These are phyloP conservation scores for Aleiodes leptofemur DNA, from an alignment of 2,888 invertebrate species.

Conservation along the genomic window DNA sequence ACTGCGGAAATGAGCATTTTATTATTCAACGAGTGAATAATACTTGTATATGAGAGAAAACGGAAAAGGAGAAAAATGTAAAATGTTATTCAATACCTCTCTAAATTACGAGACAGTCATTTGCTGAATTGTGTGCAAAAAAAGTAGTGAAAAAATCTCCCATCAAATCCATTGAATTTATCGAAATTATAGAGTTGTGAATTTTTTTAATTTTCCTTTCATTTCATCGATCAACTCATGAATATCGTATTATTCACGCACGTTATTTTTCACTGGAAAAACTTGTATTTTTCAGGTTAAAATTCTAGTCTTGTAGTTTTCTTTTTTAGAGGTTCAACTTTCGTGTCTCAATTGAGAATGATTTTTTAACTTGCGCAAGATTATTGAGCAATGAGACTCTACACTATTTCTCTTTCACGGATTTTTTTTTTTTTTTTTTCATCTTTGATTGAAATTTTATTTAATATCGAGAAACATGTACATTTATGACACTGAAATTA, in stretches of 20 bases:
- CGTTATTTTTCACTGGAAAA: not conserved
- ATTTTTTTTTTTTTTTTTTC: no score
- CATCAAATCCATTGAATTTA: constrained; percentile 20
- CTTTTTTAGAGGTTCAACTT: not conserved
- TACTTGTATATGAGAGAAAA: not conserved
- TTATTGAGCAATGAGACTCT: not conserved
- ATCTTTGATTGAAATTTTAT: no score
- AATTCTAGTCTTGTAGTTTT: constrained; percentile 19
- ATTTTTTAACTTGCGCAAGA: constrained; percentile 6
- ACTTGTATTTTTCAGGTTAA: not conserved
- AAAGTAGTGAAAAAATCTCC: constrained; percentile 4
- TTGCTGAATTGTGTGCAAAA: not conserved
- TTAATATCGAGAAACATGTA: no score
- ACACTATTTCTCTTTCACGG: no score
- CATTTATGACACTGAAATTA: no score
- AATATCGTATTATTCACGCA: constrained; percentile 2
- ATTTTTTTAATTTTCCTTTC: constrained; percentile 15
- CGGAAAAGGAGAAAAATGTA: not conserved
- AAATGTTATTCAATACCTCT: constrained; percentile 22
- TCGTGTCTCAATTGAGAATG: constrained; percentile 17
- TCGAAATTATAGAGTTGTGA: constrained; percentile 7
- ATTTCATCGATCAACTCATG: constrained; percentile 1
- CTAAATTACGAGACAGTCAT: constrained; percentile 5
- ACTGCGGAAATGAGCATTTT: constrained; percentile 10
- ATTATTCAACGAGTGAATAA: not conserved